These are phyloP conservation scores for Callimico goeldii DNA, from an alignment of 2,797 vertebrate genomes.

Conservation along the genomic window DNA sequence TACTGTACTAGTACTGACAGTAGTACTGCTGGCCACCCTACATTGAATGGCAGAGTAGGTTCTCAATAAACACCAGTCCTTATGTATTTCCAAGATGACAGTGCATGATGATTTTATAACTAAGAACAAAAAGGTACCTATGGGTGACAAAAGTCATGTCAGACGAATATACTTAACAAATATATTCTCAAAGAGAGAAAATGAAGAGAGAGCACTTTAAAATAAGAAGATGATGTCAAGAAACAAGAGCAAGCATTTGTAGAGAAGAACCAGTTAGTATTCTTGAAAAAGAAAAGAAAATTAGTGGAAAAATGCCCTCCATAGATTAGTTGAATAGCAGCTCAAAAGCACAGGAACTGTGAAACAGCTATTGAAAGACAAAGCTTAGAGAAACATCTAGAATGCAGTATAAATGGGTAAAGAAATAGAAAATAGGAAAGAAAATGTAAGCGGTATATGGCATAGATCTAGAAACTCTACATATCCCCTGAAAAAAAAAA, in stretches of 20 bases:
- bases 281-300: background rate
- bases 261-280: background rate
- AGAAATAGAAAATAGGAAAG: background rate
- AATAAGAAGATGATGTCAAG: background rate
- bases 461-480: background rate
- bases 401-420: background rate
- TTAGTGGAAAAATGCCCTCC: background rate
- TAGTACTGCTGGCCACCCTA: background rate
- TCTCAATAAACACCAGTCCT: background rate
- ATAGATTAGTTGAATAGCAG: background rate
- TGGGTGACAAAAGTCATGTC: background rate
- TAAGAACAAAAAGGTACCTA: background rate
- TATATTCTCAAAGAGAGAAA: background rate
- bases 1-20: background rate
- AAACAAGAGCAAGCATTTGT: background rate
- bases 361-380: background rate
- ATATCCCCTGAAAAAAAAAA: background rate
- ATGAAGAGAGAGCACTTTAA: no score
- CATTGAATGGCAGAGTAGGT: background rate
- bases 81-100: background rate
- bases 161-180: background rate
- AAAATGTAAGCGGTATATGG: background rate
- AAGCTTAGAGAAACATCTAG: background rate
- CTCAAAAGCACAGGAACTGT: background rate
- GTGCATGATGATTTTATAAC: background rate